Percentiles rank a stretch among this genome's conserved stretches.
Conservation (phyloP, 2,797 vertebrate species). For the Balearica regulorum region DNA sequence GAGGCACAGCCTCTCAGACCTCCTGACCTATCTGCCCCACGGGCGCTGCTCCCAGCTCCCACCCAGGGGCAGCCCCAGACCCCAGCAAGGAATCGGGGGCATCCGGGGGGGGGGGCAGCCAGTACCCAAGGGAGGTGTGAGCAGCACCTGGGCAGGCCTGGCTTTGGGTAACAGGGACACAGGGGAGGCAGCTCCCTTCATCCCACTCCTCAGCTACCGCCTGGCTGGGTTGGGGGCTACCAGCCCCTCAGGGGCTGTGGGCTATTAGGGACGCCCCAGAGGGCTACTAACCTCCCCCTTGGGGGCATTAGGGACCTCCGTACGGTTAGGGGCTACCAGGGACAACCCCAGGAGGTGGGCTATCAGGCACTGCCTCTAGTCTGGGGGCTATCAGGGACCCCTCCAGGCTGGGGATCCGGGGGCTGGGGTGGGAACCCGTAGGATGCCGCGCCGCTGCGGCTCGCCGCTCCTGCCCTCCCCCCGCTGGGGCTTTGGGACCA, state of each 20-base stretch:
- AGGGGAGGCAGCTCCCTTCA: background rate
- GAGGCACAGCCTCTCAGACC: background rate
- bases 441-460: background rate
- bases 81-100: accelerated
- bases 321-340: background rate
- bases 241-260: background rate
- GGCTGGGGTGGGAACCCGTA: background rate
- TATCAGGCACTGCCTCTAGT: too few species aligned
- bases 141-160: background rate
- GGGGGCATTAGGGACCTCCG: background rate
- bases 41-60: background rate
- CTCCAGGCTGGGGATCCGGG: background rate
- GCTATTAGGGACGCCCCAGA: background rate
- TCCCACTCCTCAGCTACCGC: background rate
- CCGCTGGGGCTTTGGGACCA: background rate
- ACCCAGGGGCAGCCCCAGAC: accelerated
- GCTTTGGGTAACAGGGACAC: background rate
- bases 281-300: background rate
- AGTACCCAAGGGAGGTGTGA: background rate
- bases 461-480: background rate
- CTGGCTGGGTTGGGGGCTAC: background rate
- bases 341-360: background rate
- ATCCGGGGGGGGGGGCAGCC: background rate
- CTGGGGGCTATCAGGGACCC: background rate
- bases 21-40: accelerated